Base-by-base conservation (phyloP, 2,888 invertebrate species). In the Sturmia bella region DNA sequence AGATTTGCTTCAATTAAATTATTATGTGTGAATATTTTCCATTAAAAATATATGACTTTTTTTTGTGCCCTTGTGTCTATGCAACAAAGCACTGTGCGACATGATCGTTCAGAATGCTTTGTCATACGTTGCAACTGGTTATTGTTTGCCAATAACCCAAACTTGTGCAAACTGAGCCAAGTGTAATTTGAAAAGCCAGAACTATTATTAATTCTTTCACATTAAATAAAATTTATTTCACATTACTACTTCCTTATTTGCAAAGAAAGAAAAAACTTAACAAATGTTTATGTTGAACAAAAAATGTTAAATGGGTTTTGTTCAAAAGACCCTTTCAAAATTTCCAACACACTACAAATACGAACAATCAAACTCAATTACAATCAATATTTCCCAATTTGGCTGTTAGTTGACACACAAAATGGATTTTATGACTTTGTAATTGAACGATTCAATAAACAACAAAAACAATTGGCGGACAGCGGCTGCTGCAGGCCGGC, bases 381-480 rank as follows among this genome's bases (percentile, higher is more conserved):
- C 48, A 66, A 68, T 52, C 59, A 76, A 52, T 59, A 43, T 52
- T 76, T 45, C 75, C 75, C 68, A 76, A 76, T 76, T 59, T 75
- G 66, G 75, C 41, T 63, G 32, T 50, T 50, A 50, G 50, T 66
- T 59, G 75, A 75, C 66, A 75, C 66, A 74, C 19, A 66, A 66
- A 66, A 50, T 66, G 11, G n/a, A 9, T 75, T 57, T 68, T 52
- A 68, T 68, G 68, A 68, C 59, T 68, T 68, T 59, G 57, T 57
- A 66, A 74, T 56, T 64, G 66, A n/a, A 45, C 56, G 32, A 56
- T 48, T 64, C 66, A 64, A 64, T 56, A 64, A 56, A 15, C 37
- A 24, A 52, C 52, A 32, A 21, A 5, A 52, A 41, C 39, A 50
- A 63, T 37, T 66, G n/a, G n/a, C n/a, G n/a, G n/a, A n/a, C n/a